Conservation (phyloP, 2,797 vertebrate genomes). For the Borostomias antarcticus region DNA sequence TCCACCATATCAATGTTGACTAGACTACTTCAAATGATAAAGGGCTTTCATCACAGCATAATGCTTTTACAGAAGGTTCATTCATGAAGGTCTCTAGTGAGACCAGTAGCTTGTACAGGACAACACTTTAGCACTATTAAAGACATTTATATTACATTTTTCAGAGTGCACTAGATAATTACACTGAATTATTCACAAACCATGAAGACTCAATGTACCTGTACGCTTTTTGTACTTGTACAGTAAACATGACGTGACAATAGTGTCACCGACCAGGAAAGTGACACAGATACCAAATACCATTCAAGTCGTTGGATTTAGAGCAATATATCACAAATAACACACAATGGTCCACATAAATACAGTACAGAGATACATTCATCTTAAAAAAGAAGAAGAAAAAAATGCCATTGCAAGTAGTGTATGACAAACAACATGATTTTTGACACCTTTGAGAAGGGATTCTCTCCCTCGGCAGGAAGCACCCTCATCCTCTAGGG, state of each 20-base stretch:
- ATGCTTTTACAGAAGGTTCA: too few relatives aligned
- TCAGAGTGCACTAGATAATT: constrained; percentile 14
- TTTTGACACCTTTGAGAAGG: background rate
- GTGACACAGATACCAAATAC: too few relatives aligned
- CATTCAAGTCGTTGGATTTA: background rate
- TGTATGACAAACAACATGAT: background rate
- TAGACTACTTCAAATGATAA: background rate
- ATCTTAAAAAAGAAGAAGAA: background rate
- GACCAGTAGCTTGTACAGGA: too few relatives aligned
- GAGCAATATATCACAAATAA: background rate
- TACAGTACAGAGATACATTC: background rate
- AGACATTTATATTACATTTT: constrained; percentile 9
- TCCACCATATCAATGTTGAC: background rate
- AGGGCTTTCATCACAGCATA: too few relatives aligned
- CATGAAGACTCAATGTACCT: background rate
- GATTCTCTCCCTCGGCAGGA: background rate
- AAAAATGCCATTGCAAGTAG: background rate
- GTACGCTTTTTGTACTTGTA: background rate
- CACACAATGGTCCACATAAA: too few relatives aligned
- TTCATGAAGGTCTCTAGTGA: too few relatives aligned
- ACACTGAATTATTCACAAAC: background rate
- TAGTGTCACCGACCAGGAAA: too few relatives aligned
- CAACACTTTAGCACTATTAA: background rate
- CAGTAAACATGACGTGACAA: too few relatives aligned
- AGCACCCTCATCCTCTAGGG: too few relatives aligned